Evolutionary conservation across 1,140 invertebrate species (phyloP).

Genomic region (Aphaenogaster floridana): DNA sequence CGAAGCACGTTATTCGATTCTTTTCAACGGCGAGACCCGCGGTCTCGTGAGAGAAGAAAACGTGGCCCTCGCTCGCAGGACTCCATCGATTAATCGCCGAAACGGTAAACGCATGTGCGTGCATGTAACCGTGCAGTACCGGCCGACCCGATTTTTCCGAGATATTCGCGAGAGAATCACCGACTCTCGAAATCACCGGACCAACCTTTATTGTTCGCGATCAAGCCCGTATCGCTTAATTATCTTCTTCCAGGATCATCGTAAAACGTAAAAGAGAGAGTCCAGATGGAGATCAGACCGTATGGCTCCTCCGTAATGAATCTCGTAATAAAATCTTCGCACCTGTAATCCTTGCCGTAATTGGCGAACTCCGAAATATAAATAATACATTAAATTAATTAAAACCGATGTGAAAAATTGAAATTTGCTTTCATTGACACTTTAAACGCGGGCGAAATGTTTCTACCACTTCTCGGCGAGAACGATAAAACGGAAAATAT

Average conservation of each 20-base stretch:
- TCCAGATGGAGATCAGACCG: neutral
- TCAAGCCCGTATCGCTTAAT: conserved; percentile 61
- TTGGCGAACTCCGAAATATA: neutral
- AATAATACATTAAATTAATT: neutral
- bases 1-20: neutral
- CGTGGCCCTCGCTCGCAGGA: neutral
- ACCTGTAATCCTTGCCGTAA: neutral
- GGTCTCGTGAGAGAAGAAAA: conserved; percentile 8
- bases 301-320: neutral
- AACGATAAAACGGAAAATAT: neutral
- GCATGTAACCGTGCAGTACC: neutral
- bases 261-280: neutral
- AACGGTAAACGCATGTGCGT: conserved; percentile 46
- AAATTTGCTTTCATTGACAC: neutral
- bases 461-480: neutral
- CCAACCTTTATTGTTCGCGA: conserved; percentile 33
- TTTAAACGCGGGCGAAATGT: neutral
- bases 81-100: conserved; percentile 41
- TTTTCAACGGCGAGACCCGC: conserved; percentile 3
- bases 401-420: neutral
- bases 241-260: conserved; percentile 38
- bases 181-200: neutral
- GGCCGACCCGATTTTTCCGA: conserved; percentile 36
- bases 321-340: conserved; percentile 24
- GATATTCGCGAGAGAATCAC: neutral